phyloP scores from a whole-genome alignment of 2,113 vertebrate genomes.

The Athene cunicularia region DNA sequence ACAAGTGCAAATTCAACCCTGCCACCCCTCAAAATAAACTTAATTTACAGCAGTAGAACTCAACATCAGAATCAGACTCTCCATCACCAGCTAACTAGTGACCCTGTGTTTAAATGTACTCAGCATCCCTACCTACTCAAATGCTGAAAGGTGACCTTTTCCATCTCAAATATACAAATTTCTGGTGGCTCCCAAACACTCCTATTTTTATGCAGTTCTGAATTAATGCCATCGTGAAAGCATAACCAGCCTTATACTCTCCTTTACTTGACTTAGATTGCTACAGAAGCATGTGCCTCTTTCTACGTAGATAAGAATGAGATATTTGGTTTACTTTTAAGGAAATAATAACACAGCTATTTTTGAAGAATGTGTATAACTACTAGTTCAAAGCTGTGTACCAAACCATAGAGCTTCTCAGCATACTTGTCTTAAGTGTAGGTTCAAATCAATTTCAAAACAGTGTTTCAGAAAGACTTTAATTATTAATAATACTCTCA shows the following conservation, averaged over 20 bases:
- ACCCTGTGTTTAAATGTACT: background rate
- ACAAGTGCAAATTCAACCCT: background rate
- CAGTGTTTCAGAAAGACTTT: constrained; percentile 11
- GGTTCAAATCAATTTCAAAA: constrained; percentile 53
- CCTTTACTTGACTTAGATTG: background rate
- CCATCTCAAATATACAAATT: background rate
- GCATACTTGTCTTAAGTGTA: background rate
- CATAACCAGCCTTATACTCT: background rate
- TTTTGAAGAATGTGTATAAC: constrained; percentile 20
- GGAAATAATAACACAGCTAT: constrained; percentile 43
- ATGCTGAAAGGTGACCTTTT: background rate
- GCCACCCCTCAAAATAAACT: background rate
- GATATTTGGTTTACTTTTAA: constrained; percentile 25
- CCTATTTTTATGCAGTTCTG: background rate
- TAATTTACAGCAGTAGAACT: background rate
- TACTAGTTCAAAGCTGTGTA: constrained; percentile 22
- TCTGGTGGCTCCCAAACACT: background rate
- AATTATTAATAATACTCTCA: constrained; percentile 50
- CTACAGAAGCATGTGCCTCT: constrained; percentile 8
- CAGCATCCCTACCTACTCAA: background rate
- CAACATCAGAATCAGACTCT: background rate
- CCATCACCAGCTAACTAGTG: background rate
- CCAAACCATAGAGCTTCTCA: background rate
- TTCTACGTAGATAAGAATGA: background rate
- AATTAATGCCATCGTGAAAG: background rate